Evolutionary conservation across 2,888 invertebrate species (phyloP).

Genomic region (Lysandra bellargus): DNA sequence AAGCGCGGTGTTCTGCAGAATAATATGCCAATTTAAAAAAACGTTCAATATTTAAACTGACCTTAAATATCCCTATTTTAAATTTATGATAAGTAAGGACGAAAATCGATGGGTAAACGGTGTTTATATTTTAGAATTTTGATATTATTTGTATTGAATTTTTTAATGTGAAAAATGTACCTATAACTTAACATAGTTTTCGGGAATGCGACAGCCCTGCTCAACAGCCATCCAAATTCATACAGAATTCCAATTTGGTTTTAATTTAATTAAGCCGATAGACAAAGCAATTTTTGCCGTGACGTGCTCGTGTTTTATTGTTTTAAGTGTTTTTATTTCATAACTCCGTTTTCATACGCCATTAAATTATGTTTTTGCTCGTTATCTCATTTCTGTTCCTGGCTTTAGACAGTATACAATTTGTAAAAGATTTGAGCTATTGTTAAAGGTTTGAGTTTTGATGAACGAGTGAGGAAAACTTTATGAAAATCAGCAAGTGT

Average conservation of each 20-base stretch:
- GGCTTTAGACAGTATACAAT: not conserved
- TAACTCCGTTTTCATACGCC: constrained; percentile 33
- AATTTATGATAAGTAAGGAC: no score
- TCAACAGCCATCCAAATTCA: constrained; percentile 17
- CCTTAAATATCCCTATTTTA: no score
- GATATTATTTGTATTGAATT: no score
- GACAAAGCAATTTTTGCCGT: constrained; percentile 62
- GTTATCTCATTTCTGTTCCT: not conserved
- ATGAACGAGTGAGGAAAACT: not conserved
- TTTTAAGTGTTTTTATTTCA: constrained; percentile 45
- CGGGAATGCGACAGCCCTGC: not conserved
- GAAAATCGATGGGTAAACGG: no score
- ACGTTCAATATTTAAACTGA: no score
- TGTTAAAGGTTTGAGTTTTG: not conserved
- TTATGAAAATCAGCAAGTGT: no score
- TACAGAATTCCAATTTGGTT: constrained; percentile 51
- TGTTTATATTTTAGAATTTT: no score
- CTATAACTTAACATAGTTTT: not conserved
- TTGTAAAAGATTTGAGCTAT: not conserved
- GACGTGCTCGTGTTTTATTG: constrained; percentile 57
- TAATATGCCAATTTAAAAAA: no score
- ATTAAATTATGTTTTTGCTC: not conserved
- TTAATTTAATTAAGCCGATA: constrained; percentile 65
- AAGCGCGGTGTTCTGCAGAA: no score
- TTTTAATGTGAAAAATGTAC: not conserved